A percentile compares a stretch with the other conserved stretches of the same genome.
Evolutionary conservation across 2,797 vertebrate species (phyloP).

Genomic region (Halcyon smyrnensis): DNA sequence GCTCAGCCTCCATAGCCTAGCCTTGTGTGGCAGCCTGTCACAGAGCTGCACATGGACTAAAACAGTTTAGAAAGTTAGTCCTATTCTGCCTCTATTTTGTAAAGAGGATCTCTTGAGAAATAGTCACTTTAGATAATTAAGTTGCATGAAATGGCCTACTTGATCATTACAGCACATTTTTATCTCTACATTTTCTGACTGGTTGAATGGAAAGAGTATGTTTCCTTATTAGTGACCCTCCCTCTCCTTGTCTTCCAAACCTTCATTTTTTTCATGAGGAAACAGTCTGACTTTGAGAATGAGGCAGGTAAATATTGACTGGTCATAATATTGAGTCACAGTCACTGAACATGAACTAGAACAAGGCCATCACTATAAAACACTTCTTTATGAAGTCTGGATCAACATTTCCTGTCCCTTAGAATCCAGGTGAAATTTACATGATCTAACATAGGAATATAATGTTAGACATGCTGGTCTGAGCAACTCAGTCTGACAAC

Average conservation of each 20-base stretch:
- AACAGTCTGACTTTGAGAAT: neutral
- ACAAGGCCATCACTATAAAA: neutral
- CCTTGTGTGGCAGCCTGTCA: neutral
- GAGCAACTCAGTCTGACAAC: neutral
- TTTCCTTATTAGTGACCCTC: neutral
- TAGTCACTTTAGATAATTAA: neutral
- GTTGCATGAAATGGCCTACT: neutral
- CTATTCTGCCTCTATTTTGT: neutral
- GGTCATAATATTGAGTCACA: neutral
- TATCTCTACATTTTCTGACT: neutral
- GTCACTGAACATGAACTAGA: neutral
- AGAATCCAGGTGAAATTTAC: neutral
- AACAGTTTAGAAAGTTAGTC: neutral
- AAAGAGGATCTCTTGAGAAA: slow-evolving; percentile 13
- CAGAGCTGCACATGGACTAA: rapidly evolving
- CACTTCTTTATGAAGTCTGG: neutral
- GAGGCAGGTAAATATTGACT: neutral
- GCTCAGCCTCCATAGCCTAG: neutral
- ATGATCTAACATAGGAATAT: neutral
- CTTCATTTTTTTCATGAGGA: neutral
- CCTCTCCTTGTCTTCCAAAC: neutral
- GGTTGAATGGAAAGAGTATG: neutral
- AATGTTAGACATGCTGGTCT: neutral
- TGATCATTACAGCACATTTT: neutral
- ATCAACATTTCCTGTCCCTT: neutral